These are phyloP conservation scores for Pandion haliaetus DNA, from an alignment of 2,113 vertebrate species.

Conservation along the genomic window DNA sequence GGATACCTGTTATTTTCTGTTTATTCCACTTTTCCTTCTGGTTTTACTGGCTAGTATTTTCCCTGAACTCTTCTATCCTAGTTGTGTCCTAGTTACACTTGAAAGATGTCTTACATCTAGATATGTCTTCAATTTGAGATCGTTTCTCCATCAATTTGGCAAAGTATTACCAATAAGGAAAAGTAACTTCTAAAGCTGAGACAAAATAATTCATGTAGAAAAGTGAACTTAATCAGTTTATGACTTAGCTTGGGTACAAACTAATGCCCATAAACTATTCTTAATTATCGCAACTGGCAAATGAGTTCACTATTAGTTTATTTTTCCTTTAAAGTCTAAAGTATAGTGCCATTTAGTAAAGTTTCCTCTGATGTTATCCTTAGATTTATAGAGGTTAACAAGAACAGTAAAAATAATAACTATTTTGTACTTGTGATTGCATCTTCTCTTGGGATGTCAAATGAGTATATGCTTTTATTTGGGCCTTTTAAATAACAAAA, in stretches of 20 bases:
- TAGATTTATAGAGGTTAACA: neutral
- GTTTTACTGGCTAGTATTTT: neutral
- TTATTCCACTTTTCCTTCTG: neutral
- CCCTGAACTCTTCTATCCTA: neutral
- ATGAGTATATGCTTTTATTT: neutral
- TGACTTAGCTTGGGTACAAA: neutral
- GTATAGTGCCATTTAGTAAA: neutral
- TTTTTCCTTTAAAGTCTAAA: neutral
- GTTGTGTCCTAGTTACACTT: neutral
- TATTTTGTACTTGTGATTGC: neutral
- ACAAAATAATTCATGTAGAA: neutral
- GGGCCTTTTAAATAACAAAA: neutral
- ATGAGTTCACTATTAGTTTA: neutral
- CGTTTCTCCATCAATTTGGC: neutral
- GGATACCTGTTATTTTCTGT: neutral
- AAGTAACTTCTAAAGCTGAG: neutral
- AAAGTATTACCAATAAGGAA: neutral
- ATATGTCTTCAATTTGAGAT: neutral
- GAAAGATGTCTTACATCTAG: neutral
- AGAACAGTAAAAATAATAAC: neutral
- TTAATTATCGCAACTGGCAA: neutral
- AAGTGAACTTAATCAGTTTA: neutral
- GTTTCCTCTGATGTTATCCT: neutral
- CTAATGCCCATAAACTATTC: neutral
- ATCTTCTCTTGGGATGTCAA: neutral